Base-by-base conservation (phyloP, 2,113 vertebrate species). In the Ictidomys tridecemlineatus region DNA sequence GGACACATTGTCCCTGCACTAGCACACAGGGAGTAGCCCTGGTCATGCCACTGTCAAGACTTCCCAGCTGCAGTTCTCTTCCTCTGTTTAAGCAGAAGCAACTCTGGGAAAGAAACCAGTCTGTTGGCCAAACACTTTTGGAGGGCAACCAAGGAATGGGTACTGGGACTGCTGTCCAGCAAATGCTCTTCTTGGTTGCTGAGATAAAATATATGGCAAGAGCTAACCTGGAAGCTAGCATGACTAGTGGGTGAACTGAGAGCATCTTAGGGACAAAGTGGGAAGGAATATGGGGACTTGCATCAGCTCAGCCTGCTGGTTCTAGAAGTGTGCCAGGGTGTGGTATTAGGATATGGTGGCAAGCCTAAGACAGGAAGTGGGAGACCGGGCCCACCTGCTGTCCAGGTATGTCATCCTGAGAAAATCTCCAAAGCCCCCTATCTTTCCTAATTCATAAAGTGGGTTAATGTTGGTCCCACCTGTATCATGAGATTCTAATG, bases 11-110 rank as follows among this genome's bases (percentile, higher is more conserved):
- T 20, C 12, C 9, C 28, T 7, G 20, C 37, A 53, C 0, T 2
- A 2, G 72, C 22, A 3, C 0, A 1, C 5, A 56, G 11, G 32
- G 58, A 1, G 37, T 7, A 42, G 34, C n/a, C 26, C 14, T 1
- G 51, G 28, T 28, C n/a, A 45, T 8, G 12, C 51, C 32, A 16
- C 22, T 61, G 11, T 8, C 3, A 53, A 63, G 42, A 8, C 26
- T 34, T 69, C 51, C 12, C 2, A 18, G 63, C 42, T 34, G n/a
- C 70, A 20, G 28, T 14, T 1, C 9, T 56, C 86, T 30, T 7
- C 37, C 48, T 22, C 67, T 45, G 24, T 56, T 28, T n/a, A 70
- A 4, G 2, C 30, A 30, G 7, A 1, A 39, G 45, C 1, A 2
- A 69, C 42, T 84, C 79, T 53, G 67, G 45, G 56, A 74, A 91